phyloP scores from a whole-genome alignment of 1,140 invertebrate genomes.

The Tetramorium parvispinum region DNA sequence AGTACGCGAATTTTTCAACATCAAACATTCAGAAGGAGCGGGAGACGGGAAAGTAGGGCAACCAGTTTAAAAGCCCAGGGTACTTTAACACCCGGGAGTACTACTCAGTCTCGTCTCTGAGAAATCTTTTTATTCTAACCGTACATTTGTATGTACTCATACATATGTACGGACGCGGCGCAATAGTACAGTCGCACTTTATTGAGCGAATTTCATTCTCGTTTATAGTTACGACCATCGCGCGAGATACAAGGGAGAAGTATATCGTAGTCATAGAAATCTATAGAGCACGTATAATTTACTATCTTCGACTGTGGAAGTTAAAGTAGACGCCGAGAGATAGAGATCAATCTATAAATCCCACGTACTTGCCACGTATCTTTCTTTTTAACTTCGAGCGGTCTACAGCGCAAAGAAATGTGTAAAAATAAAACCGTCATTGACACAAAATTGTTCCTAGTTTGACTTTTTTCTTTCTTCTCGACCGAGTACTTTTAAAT shows the following conservation, averaged over 20 bases:
- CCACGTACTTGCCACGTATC: background rate
- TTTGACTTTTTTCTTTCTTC: background rate
- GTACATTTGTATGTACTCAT: constrained; percentile 54
- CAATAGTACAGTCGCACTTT: constrained; percentile 24
- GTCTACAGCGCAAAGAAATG: background rate
- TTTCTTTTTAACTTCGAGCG: constrained; percentile 4
- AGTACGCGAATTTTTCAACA: constrained; percentile 61
- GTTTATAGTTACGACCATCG: constrained; percentile 45
- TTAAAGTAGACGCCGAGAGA: constrained; percentile 34
- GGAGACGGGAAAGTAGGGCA: constrained; percentile 56
- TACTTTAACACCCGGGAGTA: constrained; percentile 49
- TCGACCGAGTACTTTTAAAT: background rate
- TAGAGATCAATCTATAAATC: constrained; percentile 23
- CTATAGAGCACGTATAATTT: constrained; percentile 53
- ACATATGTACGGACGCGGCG: constrained; percentile 12
- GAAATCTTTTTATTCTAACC: constrained; percentile 67
- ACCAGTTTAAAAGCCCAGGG: constrained; percentile 64
- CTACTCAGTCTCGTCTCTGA: constrained; percentile 62
- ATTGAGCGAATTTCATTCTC: constrained; percentile 54
- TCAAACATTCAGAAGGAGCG: constrained; percentile 66
- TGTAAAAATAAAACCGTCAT: background rate
- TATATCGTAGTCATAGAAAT: constrained; percentile 42
- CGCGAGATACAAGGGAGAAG: constrained; percentile 17
- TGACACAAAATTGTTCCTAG: background rate
- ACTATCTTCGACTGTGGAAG: constrained; percentile 7